Conservation (phyloP, 2,888 invertebrate genomes). For the Hypercompe scribonia region DNA sequence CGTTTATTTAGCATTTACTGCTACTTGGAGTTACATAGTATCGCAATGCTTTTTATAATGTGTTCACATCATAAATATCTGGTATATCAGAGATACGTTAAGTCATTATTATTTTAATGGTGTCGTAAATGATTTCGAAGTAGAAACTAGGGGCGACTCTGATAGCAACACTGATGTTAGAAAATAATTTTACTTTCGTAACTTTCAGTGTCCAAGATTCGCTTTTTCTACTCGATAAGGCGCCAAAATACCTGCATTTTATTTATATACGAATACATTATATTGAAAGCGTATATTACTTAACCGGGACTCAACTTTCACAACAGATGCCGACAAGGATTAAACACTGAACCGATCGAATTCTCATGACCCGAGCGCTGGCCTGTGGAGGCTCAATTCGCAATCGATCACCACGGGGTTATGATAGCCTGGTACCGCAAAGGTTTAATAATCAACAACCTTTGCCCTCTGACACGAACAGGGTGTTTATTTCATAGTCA, state of each 20-base stretch:
- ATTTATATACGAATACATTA: conserved; percentile 20
- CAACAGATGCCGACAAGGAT: conserved; percentile 38
- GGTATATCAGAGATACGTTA: not conserved
- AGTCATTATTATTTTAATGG: not conserved
- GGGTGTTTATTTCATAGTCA: conserved; percentile 27
- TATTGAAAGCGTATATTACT: conserved; percentile 45
- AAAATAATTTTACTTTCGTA: not conserved
- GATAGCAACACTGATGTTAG: not conserved
- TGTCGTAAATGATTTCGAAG: not conserved
- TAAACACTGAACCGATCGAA: conserved; percentile 40
- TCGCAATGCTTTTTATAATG: not conserved
- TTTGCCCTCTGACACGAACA: conserved; percentile 32
- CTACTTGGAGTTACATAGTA: not conserved
- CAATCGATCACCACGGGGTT: conserved; percentile 39
- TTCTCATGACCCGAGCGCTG: conserved; percentile 57
- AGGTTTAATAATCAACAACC: conserved; percentile 43
- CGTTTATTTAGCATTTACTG: not conserved
- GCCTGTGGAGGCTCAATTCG: conserved; percentile 34
- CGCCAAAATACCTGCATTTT: conserved; percentile 23
- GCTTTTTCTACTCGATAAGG: not conserved
- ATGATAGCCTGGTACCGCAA: conserved; percentile 47
- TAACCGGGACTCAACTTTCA: conserved; percentile 60
- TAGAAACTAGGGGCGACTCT: not conserved
- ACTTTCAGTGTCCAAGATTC: not conserved
- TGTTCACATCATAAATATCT: too few relatives aligned